Evolutionary conservation across 1,140 invertebrate genomes (phyloP).

Genomic region (Cydia pomonella): DNA sequence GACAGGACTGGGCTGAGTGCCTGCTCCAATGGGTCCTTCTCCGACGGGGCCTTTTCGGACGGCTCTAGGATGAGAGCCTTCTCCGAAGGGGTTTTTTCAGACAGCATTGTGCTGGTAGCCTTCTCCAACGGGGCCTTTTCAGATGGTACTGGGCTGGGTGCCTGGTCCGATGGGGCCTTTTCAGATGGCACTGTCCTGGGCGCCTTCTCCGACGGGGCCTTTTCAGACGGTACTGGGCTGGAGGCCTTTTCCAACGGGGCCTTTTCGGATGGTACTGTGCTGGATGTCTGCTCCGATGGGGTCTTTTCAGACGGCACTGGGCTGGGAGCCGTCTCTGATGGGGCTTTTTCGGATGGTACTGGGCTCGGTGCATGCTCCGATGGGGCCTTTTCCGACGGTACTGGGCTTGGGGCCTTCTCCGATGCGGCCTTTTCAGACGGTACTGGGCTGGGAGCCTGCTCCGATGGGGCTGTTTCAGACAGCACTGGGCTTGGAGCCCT

Average conservation of each 20-base stretch:
- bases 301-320: neutral
- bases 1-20: slow-evolving; percentile 12
- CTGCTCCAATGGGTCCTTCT: slow-evolving; percentile 23
- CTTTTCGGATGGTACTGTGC: neutral
- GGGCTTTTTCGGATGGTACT: neutral
- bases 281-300: slow-evolving; percentile 7
- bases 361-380: neutral
- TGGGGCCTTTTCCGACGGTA: slow-evolving; percentile 11
- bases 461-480: neutral
- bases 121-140: slow-evolving; percentile 1
- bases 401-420: neutral
- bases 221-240: neutral
- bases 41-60: neutral
- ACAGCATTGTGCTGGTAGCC: slow-evolving; percentile 8
- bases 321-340: neutral
- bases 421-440: neutral
- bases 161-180: neutral
- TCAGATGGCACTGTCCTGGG: neutral
- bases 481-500: neutral
- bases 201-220: neutral
- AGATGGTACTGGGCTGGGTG: slow-evolving; percentile 10
- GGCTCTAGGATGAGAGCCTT: neutral
- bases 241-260: slow-evolving; percentile 11
- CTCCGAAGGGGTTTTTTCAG: slow-evolving; percentile 27
- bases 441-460: neutral